Conservation (phyloP, 2,797 vertebrate genomes). For the Triplophysa bombifrons region DNA sequence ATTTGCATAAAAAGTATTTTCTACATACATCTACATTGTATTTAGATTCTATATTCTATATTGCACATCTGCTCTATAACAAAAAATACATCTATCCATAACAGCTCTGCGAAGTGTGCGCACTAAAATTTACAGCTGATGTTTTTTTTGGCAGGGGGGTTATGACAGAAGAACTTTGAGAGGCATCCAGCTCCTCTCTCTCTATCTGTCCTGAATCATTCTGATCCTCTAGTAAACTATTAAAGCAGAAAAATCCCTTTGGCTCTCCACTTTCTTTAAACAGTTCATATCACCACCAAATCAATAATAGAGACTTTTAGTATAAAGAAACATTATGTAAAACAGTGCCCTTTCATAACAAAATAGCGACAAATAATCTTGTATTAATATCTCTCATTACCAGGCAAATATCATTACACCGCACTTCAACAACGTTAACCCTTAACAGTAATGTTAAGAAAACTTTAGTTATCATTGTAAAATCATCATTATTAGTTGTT, state of each 20-base stretch:
- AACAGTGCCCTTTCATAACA: background rate
- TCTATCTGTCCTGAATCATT: background rate
- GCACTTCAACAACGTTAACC: background rate
- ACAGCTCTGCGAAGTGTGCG: background rate
- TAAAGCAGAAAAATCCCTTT: background rate
- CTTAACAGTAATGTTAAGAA: background rate
- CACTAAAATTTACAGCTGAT: constrained; percentile 3
- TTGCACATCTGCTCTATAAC: constrained; percentile 40
- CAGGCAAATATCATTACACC: background rate
- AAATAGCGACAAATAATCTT: background rate
- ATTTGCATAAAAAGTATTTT: constrained; percentile 37
- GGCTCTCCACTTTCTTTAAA: background rate
- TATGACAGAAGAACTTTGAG: background rate
- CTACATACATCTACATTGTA: no score
- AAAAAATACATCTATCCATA: constrained; percentile 48
- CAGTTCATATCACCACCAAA: background rate
- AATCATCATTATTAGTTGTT: background rate
- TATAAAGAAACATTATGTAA: background rate
- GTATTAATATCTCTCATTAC: background rate
- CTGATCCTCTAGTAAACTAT: background rate
- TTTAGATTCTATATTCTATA: background rate
- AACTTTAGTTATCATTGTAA: background rate
- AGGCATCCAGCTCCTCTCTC: background rate
- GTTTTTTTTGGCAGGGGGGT: no score
- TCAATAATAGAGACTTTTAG: background rate